Conservation (phyloP, 2,113 vertebrate species). For the Solea solea region DNA sequence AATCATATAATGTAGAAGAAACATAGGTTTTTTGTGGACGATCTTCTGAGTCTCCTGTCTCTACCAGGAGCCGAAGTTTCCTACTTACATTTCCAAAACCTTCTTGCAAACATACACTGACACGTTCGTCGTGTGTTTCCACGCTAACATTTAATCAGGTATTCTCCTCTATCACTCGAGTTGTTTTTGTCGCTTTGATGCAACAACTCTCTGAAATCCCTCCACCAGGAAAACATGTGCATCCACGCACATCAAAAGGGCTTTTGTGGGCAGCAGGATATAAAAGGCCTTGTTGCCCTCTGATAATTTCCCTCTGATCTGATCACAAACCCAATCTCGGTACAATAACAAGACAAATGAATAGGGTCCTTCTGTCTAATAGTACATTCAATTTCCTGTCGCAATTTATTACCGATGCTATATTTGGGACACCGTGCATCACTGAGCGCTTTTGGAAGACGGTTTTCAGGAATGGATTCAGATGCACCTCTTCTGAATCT, state of each 20-base stretch:
- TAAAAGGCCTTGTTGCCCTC: constrained; percentile 10
- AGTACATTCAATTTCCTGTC: constrained; percentile 60
- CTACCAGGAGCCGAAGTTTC: no score
- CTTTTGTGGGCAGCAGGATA: constrained; percentile 15
- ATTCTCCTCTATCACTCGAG: background rate
- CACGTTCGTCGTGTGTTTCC: background rate
- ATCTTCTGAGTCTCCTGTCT: no score
- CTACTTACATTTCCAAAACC: no score
- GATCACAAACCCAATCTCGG: constrained; percentile 7
- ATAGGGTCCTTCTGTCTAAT: constrained; percentile 38
- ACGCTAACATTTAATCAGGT: background rate
- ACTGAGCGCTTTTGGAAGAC: constrained; percentile 4
- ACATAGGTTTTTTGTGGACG: no score
- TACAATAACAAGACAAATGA: constrained; percentile 38
- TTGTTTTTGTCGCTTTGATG: constrained; percentile 38
- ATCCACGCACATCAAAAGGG: constrained; percentile 38
- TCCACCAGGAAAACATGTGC: background rate
- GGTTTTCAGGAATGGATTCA: constrained; percentile 19
- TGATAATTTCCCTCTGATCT: constrained; percentile 27
- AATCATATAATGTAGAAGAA: no score
- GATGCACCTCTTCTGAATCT: constrained; percentile 2
- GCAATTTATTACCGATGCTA: constrained; percentile 38
- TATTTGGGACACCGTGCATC: constrained; percentile 29
- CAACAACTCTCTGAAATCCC: constrained; percentile 53
- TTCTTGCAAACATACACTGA: no score